Base-by-base conservation (phyloP, 2,888 invertebrate species). In the Rambutsinella grinnellia region DNA sequence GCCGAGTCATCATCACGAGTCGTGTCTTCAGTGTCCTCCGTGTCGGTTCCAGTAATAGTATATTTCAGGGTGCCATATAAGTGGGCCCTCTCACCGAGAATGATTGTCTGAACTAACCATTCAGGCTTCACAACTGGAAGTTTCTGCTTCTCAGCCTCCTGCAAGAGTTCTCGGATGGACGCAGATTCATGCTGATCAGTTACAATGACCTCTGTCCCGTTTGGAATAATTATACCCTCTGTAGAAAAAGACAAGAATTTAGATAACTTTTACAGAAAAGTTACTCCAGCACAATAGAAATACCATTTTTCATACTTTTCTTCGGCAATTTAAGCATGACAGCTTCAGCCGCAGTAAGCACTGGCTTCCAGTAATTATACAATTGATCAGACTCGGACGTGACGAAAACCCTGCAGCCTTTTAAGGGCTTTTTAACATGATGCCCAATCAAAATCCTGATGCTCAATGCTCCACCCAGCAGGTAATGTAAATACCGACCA, bases 91-190 rank as follows among this genome's bases (percentile, higher is more conserved):
- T 77, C 66, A 44, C 79, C 81, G 36, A 68, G 74, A 21, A 83
- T 81, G n/a, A 84, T 84, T 1, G 82, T 78, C 58, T 84, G 84
- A 5, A 84, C 82, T n/a, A 84, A 57, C 84, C 84, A 84, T 63
- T 84, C 84, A 6, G 82, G 82, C 44, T 79, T 82, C 3, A 84
- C 84, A 19, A 80, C 56, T 17, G 84, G 82, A 27, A 82, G 70
- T 13, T 26, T 56, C 6, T 44, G 62, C 8, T 57, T 53, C 21
- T 61, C 62, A 1, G 82, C 81, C 13, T 70, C 54, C 1, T 60
- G 72, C 10, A 76, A 28, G 10, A 81, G 46, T 46, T 77, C 79
- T 1, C 23, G 19, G 10, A 80, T 78, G 2, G 76, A 49, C 19
- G 82, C 82, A 0, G 69, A 71, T n/a, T n/a, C n/a, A 36, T 62